Conservation (phyloP, 2,113 vertebrate species). For the Dicrurus megarhynchus region DNA sequence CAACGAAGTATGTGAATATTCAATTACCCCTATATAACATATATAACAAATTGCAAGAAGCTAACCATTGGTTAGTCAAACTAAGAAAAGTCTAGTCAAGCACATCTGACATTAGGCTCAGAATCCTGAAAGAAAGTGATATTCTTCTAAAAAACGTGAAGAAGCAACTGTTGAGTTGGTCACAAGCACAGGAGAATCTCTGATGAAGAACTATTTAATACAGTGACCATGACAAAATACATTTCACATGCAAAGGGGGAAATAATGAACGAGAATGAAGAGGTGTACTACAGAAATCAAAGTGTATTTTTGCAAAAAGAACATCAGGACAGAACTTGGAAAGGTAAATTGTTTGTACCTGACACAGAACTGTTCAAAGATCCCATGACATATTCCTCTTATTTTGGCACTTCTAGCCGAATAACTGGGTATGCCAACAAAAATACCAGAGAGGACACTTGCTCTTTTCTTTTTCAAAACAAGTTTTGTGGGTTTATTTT, state of each 20-base stretch:
- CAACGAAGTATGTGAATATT: background rate
- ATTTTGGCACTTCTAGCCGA: background rate
- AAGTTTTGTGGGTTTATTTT: background rate
- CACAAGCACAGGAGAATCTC: background rate
- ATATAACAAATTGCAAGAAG: background rate
- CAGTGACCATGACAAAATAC: background rate
- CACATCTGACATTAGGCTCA: background rate
- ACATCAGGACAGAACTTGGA: background rate
- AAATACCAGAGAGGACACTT: background rate
- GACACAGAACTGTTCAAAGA: background rate
- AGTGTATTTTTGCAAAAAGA: background rate
- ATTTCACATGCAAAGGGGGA: background rate
- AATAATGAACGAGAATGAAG: background rate
- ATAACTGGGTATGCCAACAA: background rate
- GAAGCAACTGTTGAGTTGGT: background rate
- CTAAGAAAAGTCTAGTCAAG: background rate
- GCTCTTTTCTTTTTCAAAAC: background rate
- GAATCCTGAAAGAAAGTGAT: background rate
- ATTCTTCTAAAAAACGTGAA: background rate
- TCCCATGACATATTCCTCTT: background rate
- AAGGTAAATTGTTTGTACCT: background rate
- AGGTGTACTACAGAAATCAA: background rate
- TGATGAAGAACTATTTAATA: background rate
- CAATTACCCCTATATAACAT: rapidly evolving
- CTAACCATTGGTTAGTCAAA: background rate